Percentiles rank a stretch among this genome's conserved stretches.
Evolutionary conservation across 2,797 vertebrate genomes (phyloP).

Genomic region (Halcyon leucocephala): DNA sequence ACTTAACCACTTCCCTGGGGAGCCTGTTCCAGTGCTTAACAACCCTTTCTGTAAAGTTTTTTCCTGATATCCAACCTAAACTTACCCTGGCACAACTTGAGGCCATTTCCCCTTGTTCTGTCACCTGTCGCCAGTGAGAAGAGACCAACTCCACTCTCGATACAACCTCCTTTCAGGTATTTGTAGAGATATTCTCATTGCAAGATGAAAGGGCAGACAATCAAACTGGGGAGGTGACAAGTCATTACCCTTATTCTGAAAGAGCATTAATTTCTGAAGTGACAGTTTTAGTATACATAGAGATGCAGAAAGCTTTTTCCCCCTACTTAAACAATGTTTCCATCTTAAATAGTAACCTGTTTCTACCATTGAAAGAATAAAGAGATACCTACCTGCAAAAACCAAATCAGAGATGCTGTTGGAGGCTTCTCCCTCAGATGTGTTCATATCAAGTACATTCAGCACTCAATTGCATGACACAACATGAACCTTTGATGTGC

Average conservation of each 20-base stretch:
- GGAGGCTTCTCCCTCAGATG: conserved; percentile 8
- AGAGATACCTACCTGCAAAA: conserved; percentile 18
- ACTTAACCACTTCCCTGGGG: too few relatives aligned
- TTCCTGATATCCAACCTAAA: too few relatives aligned
- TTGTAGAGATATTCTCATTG: not conserved
- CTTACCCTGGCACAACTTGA: too few relatives aligned
- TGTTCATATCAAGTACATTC: not conserved
- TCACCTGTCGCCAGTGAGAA: too few relatives aligned
- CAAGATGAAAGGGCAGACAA: conserved; percentile 9
- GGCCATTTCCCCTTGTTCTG: too few relatives aligned
- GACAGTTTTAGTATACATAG: not conserved
- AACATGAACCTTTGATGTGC: not conserved
- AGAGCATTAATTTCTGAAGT: not conserved
- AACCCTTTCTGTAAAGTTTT: too few relatives aligned
- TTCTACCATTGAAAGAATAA: conserved; percentile 18
- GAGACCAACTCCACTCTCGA: too few relatives aligned
- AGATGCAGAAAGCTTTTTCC: not conserved
- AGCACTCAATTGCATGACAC: not conserved
- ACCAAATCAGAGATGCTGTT: conserved; percentile 53
- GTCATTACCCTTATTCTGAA: not conserved
- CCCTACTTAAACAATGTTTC: not conserved
- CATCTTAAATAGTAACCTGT: not conserved
- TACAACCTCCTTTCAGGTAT: too few relatives aligned
- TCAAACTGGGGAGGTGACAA: not conserved
- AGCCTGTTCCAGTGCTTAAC: too few relatives aligned